Evolutionary conservation across 2,797 vertebrate species (phyloP), one percentile per base, ranked within the genome.

Genomic region (Xenentodon cancila): DNA sequence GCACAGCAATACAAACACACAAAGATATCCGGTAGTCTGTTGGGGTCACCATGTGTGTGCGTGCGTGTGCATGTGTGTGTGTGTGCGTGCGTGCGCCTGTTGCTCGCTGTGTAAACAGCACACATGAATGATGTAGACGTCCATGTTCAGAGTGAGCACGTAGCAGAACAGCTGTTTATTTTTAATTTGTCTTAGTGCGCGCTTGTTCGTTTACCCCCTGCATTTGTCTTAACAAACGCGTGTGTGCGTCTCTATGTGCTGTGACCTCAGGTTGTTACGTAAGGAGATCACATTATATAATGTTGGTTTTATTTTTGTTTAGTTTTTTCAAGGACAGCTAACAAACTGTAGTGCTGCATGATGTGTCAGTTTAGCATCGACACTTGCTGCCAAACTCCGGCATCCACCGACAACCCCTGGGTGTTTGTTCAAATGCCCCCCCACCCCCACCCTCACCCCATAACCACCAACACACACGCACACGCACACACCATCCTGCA

Each of bases 211-310:
- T 64, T 53, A 42, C 30, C 59, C 15, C 78, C 70, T 77, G 53
- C 46, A 65, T 80, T 66, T 58, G 71, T 71, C 52, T 74, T 56
- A 53, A 56, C 55, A 50, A n/a, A 52, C 46, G 52, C 80, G 72
- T 34, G 27, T 18, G 59, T 70, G 12, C 50, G 44, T 73, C 42
- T 75, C 25, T 83, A 57, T 72, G 70, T 58, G 73, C 46, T 52
- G 48, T 44, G 69, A 65, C 73, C 80, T 79, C 45, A 72, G 16
- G 81, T 66, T 48, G 79, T 93, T 93, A 89, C 80, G 82, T 93
- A 93, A 93, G 82, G 45, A 79, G 81, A 90, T 89, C 84, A 84
- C 43, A 63, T 93, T 92, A 91, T 76, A 74, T 90, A 92, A 93
- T 43, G 12, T 51, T 75, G 30, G 11, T 46, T 71, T 78, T 66